Percentiles rank a stretch among this genome's conserved stretches.
Conservation (phyloP, 2,797 vertebrate species). For the Typhlichthys eigenmanni region DNA sequence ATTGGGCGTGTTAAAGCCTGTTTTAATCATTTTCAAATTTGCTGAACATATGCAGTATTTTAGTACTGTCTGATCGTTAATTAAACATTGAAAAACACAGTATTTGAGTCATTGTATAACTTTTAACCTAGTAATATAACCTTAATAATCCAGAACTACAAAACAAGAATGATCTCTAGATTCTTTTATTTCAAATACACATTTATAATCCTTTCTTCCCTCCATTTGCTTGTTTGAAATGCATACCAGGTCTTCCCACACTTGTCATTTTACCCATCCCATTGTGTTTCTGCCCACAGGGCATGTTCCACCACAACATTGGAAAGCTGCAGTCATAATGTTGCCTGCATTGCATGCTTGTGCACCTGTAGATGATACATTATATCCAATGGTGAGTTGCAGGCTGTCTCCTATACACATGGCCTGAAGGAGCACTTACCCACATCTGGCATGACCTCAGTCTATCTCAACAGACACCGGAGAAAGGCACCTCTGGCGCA, state of each 20-base stretch:
- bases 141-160: conserved; percentile 7
- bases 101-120: not conserved
- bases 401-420: conserved; percentile 31
- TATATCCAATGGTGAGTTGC: conserved; percentile 50
- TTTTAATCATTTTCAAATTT: not conserved
- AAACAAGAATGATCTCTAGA: not conserved
- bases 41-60: no score
- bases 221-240: conserved; percentile 39
- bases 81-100: not conserved
- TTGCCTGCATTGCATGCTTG: conserved; percentile 47
- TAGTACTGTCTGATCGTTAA: no score
- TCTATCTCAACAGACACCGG: conserved; percentile 24
- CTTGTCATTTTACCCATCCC: conserved; percentile 39
- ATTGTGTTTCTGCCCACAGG: conserved; percentile 60
- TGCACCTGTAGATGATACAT: conserved; percentile 64
- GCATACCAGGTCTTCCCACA: conserved; percentile 39
- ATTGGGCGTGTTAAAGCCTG: not conserved
- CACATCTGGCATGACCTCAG: conserved; percentile 71
- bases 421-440: conserved; percentile 49
- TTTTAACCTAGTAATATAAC: not conserved
- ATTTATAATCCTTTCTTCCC: conserved; percentile 5
- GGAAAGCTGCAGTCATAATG: conserved; percentile 43
- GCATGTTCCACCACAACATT: conserved; percentile 56
- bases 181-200: conserved; percentile 5
- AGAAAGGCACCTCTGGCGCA: conserved; percentile 16